These are phyloP conservation scores for Drosophila meridionalis DNA, from an alignment of 2,888 invertebrate species.

Conservation along the genomic window DNA sequence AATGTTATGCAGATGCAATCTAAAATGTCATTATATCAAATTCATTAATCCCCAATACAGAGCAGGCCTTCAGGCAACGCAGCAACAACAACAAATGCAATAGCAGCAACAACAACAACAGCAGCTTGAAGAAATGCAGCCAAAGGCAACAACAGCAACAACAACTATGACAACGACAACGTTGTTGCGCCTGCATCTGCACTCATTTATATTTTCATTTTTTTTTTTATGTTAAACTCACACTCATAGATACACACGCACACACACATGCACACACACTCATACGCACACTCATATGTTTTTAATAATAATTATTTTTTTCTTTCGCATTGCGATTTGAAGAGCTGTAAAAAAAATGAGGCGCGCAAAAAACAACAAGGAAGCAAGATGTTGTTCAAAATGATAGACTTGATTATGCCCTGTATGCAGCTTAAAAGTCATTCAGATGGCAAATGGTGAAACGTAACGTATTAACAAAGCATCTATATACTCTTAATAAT, in stretches of 20 bases:
- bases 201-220: slow-evolving; percentile 60
- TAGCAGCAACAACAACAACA: slow-evolving; percentile 30
- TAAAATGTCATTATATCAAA: slow-evolving; percentile 83
- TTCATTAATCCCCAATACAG: slow-evolving; percentile 81
- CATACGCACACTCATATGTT: slow-evolving; percentile 64
- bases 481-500: neutral
- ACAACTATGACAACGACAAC: slow-evolving; percentile 43
- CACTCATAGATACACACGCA: slow-evolving; percentile 39
- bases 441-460: neutral
- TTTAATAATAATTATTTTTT: slow-evolving; percentile 73
- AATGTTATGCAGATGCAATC: slow-evolving; percentile 83
- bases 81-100: slow-evolving; percentile 24
- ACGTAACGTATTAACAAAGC: neutral
- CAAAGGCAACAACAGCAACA: slow-evolving; percentile 63
- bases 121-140: slow-evolving; percentile 62
- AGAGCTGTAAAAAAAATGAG: slow-evolving; percentile 36
- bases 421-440: neutral
- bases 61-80: slow-evolving; percentile 38
- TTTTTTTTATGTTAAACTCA: slow-evolving; percentile 62
- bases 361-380: slow-evolving; percentile 29
- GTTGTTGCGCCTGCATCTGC: slow-evolving; percentile 70
- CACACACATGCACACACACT: slow-evolving; percentile 14
- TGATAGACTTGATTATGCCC: slow-evolving; percentile 1
- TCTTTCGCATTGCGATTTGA: slow-evolving; percentile 51
- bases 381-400: neutral